Conservation (phyloP, 2,888 invertebrate species). For the Toxonevra muliebris region DNA sequence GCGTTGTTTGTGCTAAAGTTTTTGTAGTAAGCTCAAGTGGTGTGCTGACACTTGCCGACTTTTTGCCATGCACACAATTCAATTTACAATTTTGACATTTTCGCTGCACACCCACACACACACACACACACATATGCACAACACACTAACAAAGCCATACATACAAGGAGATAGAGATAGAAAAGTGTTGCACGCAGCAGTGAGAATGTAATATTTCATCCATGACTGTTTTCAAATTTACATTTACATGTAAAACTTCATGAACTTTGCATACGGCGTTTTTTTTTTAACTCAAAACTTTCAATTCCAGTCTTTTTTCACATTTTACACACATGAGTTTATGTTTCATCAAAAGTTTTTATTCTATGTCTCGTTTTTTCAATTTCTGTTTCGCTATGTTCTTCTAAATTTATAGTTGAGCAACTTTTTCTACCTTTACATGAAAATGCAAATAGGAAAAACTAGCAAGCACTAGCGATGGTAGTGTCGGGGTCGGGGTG, state of each 20-base stretch:
- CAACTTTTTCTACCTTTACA: not conserved
- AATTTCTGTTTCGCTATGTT: not conserved
- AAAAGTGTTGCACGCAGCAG: not conserved
- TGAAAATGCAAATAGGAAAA: too few species aligned
- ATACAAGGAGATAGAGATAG: too few species aligned
- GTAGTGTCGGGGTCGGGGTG: not conserved
- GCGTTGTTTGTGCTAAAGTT: not conserved
- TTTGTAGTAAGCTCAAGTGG: not conserved
- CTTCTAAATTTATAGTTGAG: not conserved
- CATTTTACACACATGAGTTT: not conserved
- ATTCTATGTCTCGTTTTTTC: not conserved
- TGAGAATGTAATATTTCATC: conserved; percentile 52
- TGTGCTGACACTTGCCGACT: conserved; percentile 16
- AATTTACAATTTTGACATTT: conserved; percentile 51
- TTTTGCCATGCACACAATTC: conserved; percentile 39
- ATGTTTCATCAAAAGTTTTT: conserved; percentile 15
- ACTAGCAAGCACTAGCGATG: not conserved
- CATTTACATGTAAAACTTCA: not conserved
- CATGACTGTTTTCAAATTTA: conserved; percentile 31
- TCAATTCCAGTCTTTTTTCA: not conserved
- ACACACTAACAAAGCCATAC: not conserved
- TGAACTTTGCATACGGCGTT: not conserved
- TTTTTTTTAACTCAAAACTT: not conserved
- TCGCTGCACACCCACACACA: conserved; percentile 12
- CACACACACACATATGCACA: not conserved